phyloP scores from a whole-genome alignment of 2,113 vertebrate genomes.

The Eurypyga helias region DNA sequence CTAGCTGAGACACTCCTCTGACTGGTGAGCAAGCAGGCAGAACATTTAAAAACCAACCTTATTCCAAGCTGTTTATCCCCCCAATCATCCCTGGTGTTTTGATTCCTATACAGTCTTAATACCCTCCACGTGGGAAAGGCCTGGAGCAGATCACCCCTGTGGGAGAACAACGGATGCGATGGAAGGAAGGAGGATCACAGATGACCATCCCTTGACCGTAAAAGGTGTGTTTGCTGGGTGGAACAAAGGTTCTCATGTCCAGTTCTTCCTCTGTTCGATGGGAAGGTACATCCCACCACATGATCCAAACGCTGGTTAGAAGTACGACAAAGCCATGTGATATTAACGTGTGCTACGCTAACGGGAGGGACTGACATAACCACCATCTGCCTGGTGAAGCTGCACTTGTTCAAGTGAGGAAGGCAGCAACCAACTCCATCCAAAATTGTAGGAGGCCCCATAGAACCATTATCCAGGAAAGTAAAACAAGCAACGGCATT shows the following conservation, averaged over 20 bases:
- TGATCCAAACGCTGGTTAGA: background rate
- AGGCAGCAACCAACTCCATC: background rate
- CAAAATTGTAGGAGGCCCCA: background rate
- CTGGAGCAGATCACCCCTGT: background rate
- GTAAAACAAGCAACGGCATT: background rate
- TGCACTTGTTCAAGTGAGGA: background rate
- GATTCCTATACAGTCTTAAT: background rate
- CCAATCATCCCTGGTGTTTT: background rate
- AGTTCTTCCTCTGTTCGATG: background rate
- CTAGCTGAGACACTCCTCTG: background rate
- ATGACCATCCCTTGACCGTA: background rate
- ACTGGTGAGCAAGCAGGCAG: background rate
- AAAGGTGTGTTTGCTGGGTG: background rate
- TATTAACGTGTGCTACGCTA: background rate
- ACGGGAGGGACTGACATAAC: background rate
- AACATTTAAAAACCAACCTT: fast-evolving
- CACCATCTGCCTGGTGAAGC: background rate
- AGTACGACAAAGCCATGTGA: background rate
- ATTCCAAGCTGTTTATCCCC: background rate
- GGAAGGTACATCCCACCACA: background rate
- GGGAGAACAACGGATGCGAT: fast-evolving
- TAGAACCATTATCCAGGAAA: background rate
- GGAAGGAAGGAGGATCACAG: background rate
- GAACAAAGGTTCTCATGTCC: background rate
- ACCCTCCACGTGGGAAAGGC: background rate